Base-by-base conservation (phyloP, 2,888 invertebrate genomes). In the Diploptera punctata region DNA sequence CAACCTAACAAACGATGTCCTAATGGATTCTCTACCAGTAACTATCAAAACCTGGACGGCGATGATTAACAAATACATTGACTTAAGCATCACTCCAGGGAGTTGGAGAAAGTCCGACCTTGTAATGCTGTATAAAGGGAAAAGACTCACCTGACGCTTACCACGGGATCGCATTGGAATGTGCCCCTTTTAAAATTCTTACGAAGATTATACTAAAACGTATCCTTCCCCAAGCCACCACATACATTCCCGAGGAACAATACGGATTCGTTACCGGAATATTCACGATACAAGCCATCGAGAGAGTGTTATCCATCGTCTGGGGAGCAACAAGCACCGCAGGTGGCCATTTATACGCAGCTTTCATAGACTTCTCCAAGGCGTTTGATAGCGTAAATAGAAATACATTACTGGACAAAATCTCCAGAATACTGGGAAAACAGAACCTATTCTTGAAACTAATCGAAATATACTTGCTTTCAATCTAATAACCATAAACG, bases 261-360 rank as follows among this genome's bases (percentile, higher is more conserved):
- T 57, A 57, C 10, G 26, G 57, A 24, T 57, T 57, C 57, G 3
- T 26, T 2, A 2, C 21, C 9, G 26, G 26, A 21, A 57, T 10
- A 57, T 57, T n/a, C 21, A 21, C 57, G n/a, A 57, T 26, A 3
- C 57, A 57, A 57, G 57, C 26, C 26, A 57, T 57, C 1, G 57
- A 57, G 26, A 57, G 57, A 26, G 57, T 57, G 10, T 26, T 57
- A 9, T 9, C 1, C 10, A 57, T 2, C 26, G 5, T 57, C 26
- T 21, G 57, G 57, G 57, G 24, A 57, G 57, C 57, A 57, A 57
- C 26, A n/a, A 57, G 57, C 26, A 10, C 26, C 9, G 4, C 26
- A 24, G 26, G 9, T 16, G 57, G 24, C 1, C 57, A 57, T 24
- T 1, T 57, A 10, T 57, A 57, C 26, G 57, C 57, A 2, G 26